Conservation (phyloP, 1,140 invertebrate species). For the Zaprionus lachaisei region DNA sequence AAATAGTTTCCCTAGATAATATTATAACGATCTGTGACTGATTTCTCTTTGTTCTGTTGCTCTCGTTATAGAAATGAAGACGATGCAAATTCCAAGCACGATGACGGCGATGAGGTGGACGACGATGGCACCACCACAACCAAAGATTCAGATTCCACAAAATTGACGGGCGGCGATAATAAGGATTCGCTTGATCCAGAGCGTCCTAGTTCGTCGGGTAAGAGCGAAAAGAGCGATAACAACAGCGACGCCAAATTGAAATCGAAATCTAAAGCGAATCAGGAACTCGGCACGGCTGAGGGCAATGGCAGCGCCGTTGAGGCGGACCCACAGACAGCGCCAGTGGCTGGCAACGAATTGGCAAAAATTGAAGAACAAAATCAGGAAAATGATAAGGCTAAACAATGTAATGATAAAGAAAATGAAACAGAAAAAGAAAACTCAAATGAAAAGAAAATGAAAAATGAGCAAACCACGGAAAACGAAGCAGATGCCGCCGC, state of each 20-base stretch:
- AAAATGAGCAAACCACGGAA: slow-evolving; percentile 21
- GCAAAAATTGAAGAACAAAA: slow-evolving; percentile 51
- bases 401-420: slow-evolving; percentile 19
- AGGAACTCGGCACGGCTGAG: slow-evolving; percentile 45
- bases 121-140: slow-evolving; percentile 83
- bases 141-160: slow-evolving; percentile 84
- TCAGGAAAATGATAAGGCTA: slow-evolving; percentile 24
- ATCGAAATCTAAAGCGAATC: slow-evolving; percentile 48
- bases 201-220: slow-evolving; percentile 85
- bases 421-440: slow-evolving; percentile 33
- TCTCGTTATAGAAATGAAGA: slow-evolving; percentile 73
- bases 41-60: not conserved
- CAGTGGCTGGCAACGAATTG: slow-evolving; percentile 55
- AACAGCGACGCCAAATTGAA: slow-evolving; percentile 40
- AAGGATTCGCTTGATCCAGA: slow-evolving; percentile 83
- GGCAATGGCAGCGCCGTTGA: slow-evolving; percentile 71
- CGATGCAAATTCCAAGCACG: slow-evolving; percentile 84
- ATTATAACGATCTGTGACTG: not conserved
- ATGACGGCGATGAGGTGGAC: slow-evolving; percentile 83
- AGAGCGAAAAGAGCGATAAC: slow-evolving; percentile 77
- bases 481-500: slow-evolving; percentile 40
- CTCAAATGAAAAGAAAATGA: slow-evolving; percentile 32
- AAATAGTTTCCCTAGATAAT: not conserved
- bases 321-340: slow-evolving; percentile 43
- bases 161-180: slow-evolving; percentile 72